phyloP scores from a whole-genome alignment of 2,797 vertebrate species.

The Paratrypauchen microcephalus region DNA sequence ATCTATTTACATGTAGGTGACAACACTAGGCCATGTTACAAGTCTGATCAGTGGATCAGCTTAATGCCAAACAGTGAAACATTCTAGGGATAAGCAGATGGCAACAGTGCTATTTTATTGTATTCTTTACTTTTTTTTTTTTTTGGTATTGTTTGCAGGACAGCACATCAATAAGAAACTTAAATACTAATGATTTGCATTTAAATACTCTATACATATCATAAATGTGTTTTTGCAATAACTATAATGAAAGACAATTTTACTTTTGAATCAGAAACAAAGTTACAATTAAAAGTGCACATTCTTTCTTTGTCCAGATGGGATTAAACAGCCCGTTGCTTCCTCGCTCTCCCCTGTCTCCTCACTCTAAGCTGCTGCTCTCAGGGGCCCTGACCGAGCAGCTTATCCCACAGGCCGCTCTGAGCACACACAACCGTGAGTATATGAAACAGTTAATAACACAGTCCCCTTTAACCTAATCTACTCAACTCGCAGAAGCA shows the following conservation, averaged over 20 bases:
- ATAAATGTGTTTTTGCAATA: background rate
- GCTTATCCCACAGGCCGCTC: conserved; percentile 71
- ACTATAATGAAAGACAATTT: background rate
- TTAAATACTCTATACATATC: background rate
- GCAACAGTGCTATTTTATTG: too few relatives aligned
- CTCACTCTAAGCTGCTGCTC: conserved; percentile 81
- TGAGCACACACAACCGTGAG: conserved; percentile 77
- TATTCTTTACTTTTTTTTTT: too few relatives aligned
- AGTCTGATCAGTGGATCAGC: too few relatives aligned
- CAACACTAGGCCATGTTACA: too few relatives aligned
- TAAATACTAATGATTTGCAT: background rate
- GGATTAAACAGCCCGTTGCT: conserved; percentile 79
- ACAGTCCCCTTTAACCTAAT: conserved; percentile 15
- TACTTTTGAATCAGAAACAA: background rate
- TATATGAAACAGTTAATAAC: conserved; percentile 31
- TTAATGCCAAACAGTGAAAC: too few relatives aligned
- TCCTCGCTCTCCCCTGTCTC: conserved; percentile 80
- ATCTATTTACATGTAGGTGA: too few relatives aligned
- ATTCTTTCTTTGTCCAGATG: conserved; percentile 63
- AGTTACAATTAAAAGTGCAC: background rate
- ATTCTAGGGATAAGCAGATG: too few relatives aligned
- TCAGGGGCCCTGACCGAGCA: conserved; percentile 67
- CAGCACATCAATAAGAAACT: background rate
- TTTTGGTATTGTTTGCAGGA: background rate
- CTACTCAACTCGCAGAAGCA: conserved; percentile 14